Percentiles rank a stretch among this genome's conserved stretches.
Evolutionary conservation across 2,888 invertebrate genomes (phyloP).

Genomic region (Adineta ricciae): DNA sequence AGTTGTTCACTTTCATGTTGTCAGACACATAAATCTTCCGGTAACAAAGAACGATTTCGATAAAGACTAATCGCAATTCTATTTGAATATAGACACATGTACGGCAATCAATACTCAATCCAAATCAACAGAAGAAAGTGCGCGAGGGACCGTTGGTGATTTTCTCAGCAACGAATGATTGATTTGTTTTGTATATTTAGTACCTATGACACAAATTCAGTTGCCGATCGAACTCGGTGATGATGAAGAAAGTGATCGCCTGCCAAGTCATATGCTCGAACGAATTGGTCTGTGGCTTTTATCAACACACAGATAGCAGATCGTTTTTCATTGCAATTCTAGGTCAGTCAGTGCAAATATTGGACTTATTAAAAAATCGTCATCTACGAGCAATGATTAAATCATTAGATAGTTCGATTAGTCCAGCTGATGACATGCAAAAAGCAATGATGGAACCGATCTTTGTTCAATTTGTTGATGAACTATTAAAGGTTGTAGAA

Average conservation of each 20-base stretch:
- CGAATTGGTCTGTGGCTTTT: neutral
- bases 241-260: neutral
- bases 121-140: neutral
- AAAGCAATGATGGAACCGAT: conserved; percentile 68
- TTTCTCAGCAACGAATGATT: too few relatives aligned
- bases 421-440: conserved; percentile 60
- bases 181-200: neutral
- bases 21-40: conserved; percentile 54
- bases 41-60: neutral
- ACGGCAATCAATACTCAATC: neutral
- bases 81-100: neutral
- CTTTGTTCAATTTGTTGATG: conserved; percentile 68
- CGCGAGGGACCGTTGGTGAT: too few relatives aligned
- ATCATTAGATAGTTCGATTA: conserved; percentile 53
- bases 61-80: neutral
- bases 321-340: neutral
- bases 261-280: neutral
- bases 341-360: conserved; percentile 37
- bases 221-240: neutral
- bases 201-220: neutral
- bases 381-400: conserved; percentile 60
- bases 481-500: conserved; percentile 43
- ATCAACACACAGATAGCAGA: too few relatives aligned
- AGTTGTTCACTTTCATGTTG: conserved; percentile 63
- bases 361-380: conserved; percentile 55